phyloP scores from a whole-genome alignment of 2,113 vertebrate genomes.

The Pseudorhombus dupliciocellatus region DNA sequence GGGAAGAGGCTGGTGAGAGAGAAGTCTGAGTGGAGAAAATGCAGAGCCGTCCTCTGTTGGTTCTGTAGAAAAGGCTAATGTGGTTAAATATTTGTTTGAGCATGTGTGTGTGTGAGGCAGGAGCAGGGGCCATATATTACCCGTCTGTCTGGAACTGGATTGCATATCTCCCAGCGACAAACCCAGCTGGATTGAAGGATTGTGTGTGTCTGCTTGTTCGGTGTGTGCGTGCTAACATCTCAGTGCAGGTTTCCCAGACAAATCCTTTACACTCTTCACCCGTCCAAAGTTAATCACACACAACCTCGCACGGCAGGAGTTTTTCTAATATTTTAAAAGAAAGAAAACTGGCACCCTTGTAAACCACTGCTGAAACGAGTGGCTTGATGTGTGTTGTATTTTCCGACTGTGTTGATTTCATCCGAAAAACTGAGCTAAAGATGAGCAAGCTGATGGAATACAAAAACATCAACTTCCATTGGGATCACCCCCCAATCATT shows the following conservation, averaged over 20 bases:
- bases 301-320: conserved; percentile 23
- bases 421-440: conserved; percentile 20
- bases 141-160: conserved; percentile 67
- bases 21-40: conserved; percentile 45
- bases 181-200: conserved; percentile 71
- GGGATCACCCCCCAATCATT: conserved; percentile 47
- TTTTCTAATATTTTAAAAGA: conserved; percentile 66
- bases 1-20: neutral
- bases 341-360: conserved; percentile 55
- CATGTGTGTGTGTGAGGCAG: conserved; percentile 31
- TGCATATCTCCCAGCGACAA: conserved; percentile 73
- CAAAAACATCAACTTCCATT: conserved; percentile 50
- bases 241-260: conserved; percentile 67
- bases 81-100: conserved; percentile 59
- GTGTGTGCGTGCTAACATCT: conserved; percentile 41
- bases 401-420: conserved; percentile 4
- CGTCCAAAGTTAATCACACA: conserved; percentile 55
- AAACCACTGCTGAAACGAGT: conserved; percentile 45
- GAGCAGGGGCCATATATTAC: conserved; percentile 68
- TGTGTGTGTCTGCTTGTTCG: conserved; percentile 47
- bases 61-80: conserved; percentile 45
- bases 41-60: conserved; percentile 44
- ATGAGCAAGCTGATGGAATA: conserved; percentile 48
- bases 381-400: conserved; percentile 14
- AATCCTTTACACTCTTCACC: conserved; percentile 63